phyloP scores from a whole-genome alignment of 2,888 invertebrate species.

The Caenorhabditis plicata region DNA sequence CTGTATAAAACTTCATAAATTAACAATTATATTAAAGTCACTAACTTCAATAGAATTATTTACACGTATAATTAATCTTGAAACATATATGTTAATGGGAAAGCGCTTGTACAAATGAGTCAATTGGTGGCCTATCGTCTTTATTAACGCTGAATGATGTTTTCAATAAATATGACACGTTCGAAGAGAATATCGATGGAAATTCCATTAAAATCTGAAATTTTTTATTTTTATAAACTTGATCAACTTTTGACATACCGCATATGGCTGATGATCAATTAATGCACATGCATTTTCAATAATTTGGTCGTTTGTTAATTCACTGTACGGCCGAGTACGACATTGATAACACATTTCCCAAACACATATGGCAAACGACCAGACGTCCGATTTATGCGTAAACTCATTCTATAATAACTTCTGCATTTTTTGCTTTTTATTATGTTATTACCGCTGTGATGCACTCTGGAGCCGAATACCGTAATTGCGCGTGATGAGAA shows the following conservation, averaged over 20 bases:
- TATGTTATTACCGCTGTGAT: constrained; percentile 44
- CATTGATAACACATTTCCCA: constrained; percentile 85
- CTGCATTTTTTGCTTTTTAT: background rate
- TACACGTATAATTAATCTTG: no score
- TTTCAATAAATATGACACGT: constrained; percentile 11
- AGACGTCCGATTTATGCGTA: constrained; percentile 83
- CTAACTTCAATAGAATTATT: no score
- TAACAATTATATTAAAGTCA: no score
- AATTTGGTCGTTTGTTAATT: constrained; percentile 77
- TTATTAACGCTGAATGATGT: constrained; percentile 35
- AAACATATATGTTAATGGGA: no score
- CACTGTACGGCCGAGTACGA: constrained; percentile 78
- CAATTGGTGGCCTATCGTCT: constrained; percentile 28
- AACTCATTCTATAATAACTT: constrained; percentile 77
- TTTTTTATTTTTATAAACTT: background rate
- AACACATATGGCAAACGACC: constrained; percentile 85
- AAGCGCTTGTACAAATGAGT: no score
- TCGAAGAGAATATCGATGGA: constrained; percentile 22
- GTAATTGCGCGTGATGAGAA: constrained; percentile 55
- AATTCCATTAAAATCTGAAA: constrained; percentile 21
- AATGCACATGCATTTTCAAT: constrained; percentile 74
- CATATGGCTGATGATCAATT: constrained; percentile 26
- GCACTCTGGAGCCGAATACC: constrained; percentile 59
- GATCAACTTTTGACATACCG: constrained; percentile 20
- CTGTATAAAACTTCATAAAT: no score